These are phyloP conservation scores for Chloroclystis v-ata DNA, from an alignment of 2,888 invertebrate species.

Conservation along the genomic window DNA sequence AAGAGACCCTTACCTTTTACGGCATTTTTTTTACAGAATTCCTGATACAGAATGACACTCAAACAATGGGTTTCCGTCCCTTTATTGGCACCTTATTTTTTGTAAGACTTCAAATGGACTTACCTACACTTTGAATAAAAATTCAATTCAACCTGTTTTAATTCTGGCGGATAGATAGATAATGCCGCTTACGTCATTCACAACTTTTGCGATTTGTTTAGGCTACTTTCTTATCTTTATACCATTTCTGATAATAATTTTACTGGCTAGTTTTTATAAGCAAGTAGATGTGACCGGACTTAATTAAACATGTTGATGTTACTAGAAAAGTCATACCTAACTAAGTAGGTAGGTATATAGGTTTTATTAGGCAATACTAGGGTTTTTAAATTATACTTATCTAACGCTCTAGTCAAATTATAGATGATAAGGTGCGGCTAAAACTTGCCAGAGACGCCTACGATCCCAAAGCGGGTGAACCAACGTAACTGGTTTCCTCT, in stretches of 20 bases:
- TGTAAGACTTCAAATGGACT: conserved; percentile 64
- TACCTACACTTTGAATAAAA: conserved; percentile 61
- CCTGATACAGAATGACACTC: conserved; percentile 72
- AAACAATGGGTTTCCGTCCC: conserved; percentile 77
- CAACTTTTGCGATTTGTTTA: conserved; percentile 32
- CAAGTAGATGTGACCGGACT: too few relatives aligned
- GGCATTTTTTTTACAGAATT: conserved; percentile 64
- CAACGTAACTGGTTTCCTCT: conserved; percentile 71
- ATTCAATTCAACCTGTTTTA: conserved; percentile 65
- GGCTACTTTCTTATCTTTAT: conserved; percentile 9
- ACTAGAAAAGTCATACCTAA: too few relatives aligned
- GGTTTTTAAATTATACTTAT: too few relatives aligned
- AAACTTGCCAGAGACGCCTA: conserved; percentile 60
- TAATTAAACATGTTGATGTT: too few relatives aligned
- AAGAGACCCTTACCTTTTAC: conserved; percentile 60
- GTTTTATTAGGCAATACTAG: too few relatives aligned
- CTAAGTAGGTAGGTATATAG: too few relatives aligned
- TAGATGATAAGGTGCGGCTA: conserved; percentile 37
- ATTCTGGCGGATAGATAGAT: conserved; percentile 36
- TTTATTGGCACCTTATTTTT: conserved; percentile 78
- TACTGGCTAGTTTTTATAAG: too few relatives aligned
- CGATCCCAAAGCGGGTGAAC: conserved; percentile 34
- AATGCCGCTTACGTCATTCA: conserved; percentile 32
- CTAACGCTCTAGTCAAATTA: too few relatives aligned
- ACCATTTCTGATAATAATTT: not conserved